Evolutionary conservation across 2,888 invertebrate species (phyloP), one percentile per base, ranked within the genome.

Genomic region (Drosophila tanythrix): DNA sequence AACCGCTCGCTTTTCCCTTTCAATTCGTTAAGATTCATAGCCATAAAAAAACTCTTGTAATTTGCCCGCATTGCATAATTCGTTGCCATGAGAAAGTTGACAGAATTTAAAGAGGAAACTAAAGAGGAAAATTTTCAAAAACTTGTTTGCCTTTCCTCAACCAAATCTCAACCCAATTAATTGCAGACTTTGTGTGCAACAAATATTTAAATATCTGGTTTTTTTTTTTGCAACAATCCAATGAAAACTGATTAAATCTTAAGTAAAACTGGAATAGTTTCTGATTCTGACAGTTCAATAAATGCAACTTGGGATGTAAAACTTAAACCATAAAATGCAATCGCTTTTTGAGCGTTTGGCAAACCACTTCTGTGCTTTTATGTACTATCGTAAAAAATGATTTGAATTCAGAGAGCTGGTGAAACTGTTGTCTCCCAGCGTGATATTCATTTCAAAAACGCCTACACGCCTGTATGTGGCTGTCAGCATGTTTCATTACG

Each of bases 361-460:
- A 43, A 43, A 11, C 2, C 43, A 43, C 43, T 43, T 43, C n/a
- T 52, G 46, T 21, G 48, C 33, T 52, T 68, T 68, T 52, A 57
- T 55, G 56, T 46, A 51, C 46, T 29, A 31, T 53, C 33, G 33
- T 55, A 27, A 58, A 55, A 27, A 8, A 38, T 33, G 52, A 10
- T 67, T 63, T 60, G 48, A 33, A 21, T 70, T 15, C n/a, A 68
- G 48, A 59, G 29, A 48, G 56, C n/a, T 38, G 60, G 60, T 70
- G 70, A 70, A 70, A 76, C 55, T 66, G 33, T 29, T 71, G 69
- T 29, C 60, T 40, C 69, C 27, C 77, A 72, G 76, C 73, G 25
- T 76, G 76, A 76, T 76, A 73, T 63, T 50, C 50, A 61, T 55
- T 62, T 55, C 27, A 31, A 27, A 35, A 62, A 62, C 43, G 51